Base-by-base conservation (phyloP, 2,888 invertebrate genomes). In the Norana najaformis region DNA sequence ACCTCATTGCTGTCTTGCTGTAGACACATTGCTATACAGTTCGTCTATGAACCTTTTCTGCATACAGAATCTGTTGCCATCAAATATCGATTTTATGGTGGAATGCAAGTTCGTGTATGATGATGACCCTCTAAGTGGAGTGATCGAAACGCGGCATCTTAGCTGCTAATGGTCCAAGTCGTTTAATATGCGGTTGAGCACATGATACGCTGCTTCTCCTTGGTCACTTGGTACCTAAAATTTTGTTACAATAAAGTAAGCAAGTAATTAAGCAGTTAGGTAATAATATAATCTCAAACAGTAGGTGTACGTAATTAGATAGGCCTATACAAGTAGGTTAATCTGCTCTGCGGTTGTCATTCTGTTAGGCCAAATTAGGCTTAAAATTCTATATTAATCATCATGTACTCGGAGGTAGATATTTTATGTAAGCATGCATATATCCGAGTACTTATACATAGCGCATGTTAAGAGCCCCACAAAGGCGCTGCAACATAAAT, bases 181-280 rank as follows among this genome's bases (percentile, higher is more conserved):
- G n/a, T 69, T 11, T 8, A 69, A 69, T 69, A 69, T 69, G 30
- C 69, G 30, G 30, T 69, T 5, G 69, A 69, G 69, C 69, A 69
- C 69, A n/a, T n/a, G 69, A 69, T 69, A 69, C 4, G 69, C 11
- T 69, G n/a, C 69, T 69, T 69, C 69, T 69, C 69, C 69, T 69
- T 69, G 69, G n/a, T 69, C 69, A 69, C n/a, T 69, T n/a, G 69
- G 69, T 69, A n/a, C 69, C 69, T 69, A n/a, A 2, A 69, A 69
- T 69, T n/a, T n/a, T 69, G n/a, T n/a, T 0, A 69, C 13, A 69
- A 69, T n/a, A n/a, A 69, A 69, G 69, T 47, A 23, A 47, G 23
- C 47, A 47, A 23, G 11, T 47, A 89, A 90, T 90, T 39, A n/a
- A 69, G 30, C n/a, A 69, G 69, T 69, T n/a, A n/a, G 69, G 11